Evolutionary conservation across 2,113 vertebrate species (phyloP), one percentile per base, ranked within the genome.

Genomic region (Pungitius pungitius): DNA sequence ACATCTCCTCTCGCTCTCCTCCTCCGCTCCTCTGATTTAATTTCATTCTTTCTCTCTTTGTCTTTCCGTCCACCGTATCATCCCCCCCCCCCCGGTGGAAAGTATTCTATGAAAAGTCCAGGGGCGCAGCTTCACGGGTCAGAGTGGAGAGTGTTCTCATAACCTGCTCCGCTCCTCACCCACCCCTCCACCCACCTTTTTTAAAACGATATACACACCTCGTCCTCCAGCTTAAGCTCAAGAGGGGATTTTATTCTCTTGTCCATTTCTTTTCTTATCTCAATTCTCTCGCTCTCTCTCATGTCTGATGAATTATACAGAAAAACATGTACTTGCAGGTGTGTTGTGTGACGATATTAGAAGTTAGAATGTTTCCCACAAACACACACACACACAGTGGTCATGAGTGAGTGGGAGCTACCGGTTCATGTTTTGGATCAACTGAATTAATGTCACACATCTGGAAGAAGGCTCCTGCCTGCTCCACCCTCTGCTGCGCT

Each of bases 361-460:
- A 73, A 58, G 33, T 40, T 27, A 57, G 20, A 58, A 54, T 43
- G 13, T 45, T 55, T 30, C 45, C 15, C 64, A 55, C 64, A 40
- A 24, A 52, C 67, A 55, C 59, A 69, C 14, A 49, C 54, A 30
- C 30, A 30, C 30, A 76, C 39, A 64, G 59, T 17, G 9, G 82
- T 85, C 81, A 81, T 83, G 88, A 91, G 88, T 89, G 90, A 92
- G 91, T 90, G 90, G 91, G 91, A 92, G 90, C 91, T 91, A 91
- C 91, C 86, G 90, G 88, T 91, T 91, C 91, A 91, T 92, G 91
- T 92, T 92, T 88, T 88, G 88, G 85, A 92, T 90, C 84, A 88
- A 77, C 87, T 90, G 86, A 91, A 90, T 91, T 91, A 91, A 91
- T 90, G 89, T 91, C 89, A 83, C 90, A 92, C 91, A 92, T 92